phyloP scores from a whole-genome alignment of 2,888 invertebrate species.

The Rhaphigaster nebulosa region DNA sequence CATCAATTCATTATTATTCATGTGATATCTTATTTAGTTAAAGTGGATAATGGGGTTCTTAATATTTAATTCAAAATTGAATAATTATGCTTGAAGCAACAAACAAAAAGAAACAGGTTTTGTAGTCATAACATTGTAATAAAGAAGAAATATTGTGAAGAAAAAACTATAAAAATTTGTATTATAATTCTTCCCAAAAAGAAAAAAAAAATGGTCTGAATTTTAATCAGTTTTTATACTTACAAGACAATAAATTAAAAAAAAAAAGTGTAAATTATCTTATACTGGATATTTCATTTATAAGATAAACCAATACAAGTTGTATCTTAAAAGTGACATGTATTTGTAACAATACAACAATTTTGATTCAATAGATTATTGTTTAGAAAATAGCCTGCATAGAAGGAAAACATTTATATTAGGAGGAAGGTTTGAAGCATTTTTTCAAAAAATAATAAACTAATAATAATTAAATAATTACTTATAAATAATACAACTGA shows the following conservation, averaged over 20 bases:
- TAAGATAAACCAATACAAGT: conserved; percentile 61
- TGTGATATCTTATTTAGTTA: conserved; percentile 54
- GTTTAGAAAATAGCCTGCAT: conserved; percentile 14
- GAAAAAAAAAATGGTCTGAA: conserved; percentile 52
- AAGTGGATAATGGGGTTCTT: conserved; percentile 50
- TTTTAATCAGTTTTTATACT: conserved; percentile 59
- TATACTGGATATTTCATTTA: conserved; percentile 54
- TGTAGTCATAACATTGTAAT: conserved; percentile 61
- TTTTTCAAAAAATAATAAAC: background rate
- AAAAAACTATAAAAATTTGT: conserved; percentile 60
- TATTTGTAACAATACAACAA: conserved; percentile 63
- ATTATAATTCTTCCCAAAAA: conserved; percentile 61
- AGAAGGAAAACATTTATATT: background rate
- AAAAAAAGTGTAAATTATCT: conserved; percentile 51
- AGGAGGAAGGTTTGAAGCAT: background rate
- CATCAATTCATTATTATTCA: conserved; percentile 51
- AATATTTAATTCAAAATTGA: conserved; percentile 39
- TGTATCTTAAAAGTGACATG: conserved; percentile 62
- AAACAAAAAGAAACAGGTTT: conserved; percentile 58
- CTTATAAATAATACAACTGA: background rate
- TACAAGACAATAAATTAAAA: conserved; percentile 64
- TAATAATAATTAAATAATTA: background rate
- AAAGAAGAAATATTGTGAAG: conserved; percentile 58
- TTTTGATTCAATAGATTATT: conserved; percentile 60
- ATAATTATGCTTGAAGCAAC: conserved; percentile 49